Percentiles rank a stretch among this genome's conserved stretches.
Evolutionary conservation across 2,888 invertebrate genomes (phyloP).

Genomic region (Dermolepida albohirtum): DNA sequence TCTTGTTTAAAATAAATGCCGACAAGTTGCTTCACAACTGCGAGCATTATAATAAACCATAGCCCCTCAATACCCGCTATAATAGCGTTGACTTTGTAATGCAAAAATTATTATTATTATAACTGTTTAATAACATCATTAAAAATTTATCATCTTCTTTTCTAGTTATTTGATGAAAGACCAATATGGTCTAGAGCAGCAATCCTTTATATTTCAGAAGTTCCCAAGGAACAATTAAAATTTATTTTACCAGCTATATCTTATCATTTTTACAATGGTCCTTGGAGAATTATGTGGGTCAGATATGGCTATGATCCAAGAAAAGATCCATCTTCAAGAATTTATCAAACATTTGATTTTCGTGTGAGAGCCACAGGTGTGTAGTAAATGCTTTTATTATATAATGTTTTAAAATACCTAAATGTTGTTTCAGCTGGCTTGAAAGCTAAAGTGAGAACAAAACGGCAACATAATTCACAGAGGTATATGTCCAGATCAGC

Average conservation of each 20-base stretch:
- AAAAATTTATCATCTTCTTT: constrained; percentile 45
- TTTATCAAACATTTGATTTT: constrained; percentile 91
- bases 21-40: too few relatives aligned
- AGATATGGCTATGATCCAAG: constrained; percentile 93
- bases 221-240: constrained; percentile 75
- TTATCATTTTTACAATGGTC: constrained; percentile 89
- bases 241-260: constrained; percentile 85
- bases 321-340: constrained; percentile 79
- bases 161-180: constrained; percentile 82
- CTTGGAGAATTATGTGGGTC: constrained; percentile 94
- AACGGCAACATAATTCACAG: constrained; percentile 56
- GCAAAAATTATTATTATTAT: too few relatives aligned
- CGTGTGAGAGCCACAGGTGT: constrained; percentile 74
- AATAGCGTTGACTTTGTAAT: too few relatives aligned
- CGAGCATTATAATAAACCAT: too few relatives aligned
- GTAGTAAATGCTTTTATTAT: too few relatives aligned
- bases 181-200: constrained; percentile 92
- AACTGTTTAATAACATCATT: too few relatives aligned
- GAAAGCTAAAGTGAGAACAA: constrained; percentile 67
- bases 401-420: too few relatives aligned
- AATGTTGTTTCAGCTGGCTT: constrained; percentile 63
- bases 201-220: constrained; percentile 74
- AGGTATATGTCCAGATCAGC: constrained; percentile 20
- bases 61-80: too few relatives aligned
- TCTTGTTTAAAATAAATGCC: too few relatives aligned